Evolutionary conservation across 2,797 vertebrate species (phyloP).

Genomic region (Clarias laeviceps): DNA sequence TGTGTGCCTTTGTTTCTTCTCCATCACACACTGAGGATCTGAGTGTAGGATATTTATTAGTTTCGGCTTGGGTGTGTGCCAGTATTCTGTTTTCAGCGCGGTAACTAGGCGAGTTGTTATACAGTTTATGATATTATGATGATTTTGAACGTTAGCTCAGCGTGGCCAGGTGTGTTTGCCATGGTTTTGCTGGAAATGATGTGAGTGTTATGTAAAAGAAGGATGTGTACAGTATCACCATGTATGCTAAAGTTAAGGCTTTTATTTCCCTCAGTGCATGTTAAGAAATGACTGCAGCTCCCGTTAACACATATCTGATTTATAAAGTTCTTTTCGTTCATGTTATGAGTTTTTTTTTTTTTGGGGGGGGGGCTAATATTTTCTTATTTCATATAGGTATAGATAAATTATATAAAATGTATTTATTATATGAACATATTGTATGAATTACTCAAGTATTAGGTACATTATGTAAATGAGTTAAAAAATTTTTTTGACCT

Average conservation of each 20-base stretch:
- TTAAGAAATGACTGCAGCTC: neutral
- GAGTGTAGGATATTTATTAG: constrained; percentile 43
- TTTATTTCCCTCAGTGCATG: neutral
- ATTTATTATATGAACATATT: neutral
- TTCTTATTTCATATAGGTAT: neutral
- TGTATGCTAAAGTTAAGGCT: neutral
- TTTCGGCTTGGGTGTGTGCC: constrained; percentile 20
- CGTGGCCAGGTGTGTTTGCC: neutral
- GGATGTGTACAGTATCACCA: too few relatives aligned
- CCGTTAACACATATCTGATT: neutral
- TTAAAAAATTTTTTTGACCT: neutral
- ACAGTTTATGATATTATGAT: constrained; percentile 3
- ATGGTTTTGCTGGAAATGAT: neutral
- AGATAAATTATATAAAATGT: too few relatives aligned
- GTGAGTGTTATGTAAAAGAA: neutral
- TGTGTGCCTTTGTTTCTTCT: constrained; percentile 38
- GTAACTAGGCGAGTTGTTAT: constrained; percentile 12
- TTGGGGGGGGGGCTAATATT: too few relatives aligned
- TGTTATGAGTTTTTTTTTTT: too few relatives aligned
- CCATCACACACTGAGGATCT: constrained; percentile 35
- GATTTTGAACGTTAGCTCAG: neutral
- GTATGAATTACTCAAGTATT: neutral
- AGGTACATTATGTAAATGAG: neutral
- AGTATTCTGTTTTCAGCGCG: neutral
- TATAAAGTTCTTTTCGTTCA: neutral